A percentile compares a stretch with the other conserved stretches of the same genome.
These are phyloP conservation scores for Lasius fuliginosus DNA, from an alignment of 2,888 invertebrate species.

Conservation along the genomic window DNA sequence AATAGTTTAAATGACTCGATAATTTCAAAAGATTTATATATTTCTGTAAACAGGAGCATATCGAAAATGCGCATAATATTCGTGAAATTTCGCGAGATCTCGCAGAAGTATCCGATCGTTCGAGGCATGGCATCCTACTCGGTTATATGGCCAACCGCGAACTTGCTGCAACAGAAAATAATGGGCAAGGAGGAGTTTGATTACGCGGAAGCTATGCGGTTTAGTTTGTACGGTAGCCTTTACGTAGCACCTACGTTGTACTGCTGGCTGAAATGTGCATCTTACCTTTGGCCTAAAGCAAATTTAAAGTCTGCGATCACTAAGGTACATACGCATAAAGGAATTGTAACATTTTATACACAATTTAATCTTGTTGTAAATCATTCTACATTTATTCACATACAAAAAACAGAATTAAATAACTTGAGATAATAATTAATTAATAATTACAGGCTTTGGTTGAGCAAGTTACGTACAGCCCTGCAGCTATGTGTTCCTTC, in stretches of 20 bases:
- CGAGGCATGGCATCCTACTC: conserved; percentile 89
- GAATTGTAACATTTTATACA: not conserved
- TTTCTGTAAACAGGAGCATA: not conserved
- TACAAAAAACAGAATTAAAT: not conserved
- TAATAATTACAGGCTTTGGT: conserved; percentile 88
- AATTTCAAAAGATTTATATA: not conserved
- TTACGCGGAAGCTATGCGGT: conserved; percentile 89
- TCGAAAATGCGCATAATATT: conserved; percentile 83
- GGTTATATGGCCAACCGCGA: conserved; percentile 88
- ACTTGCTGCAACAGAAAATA: conserved; percentile 88
- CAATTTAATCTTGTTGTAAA: not conserved
- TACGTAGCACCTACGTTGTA: conserved; percentile 94
- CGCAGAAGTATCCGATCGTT: conserved; percentile 87
- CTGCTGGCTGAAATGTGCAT: conserved; percentile 93
- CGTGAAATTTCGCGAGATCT: conserved; percentile 86
- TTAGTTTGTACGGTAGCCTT: conserved; percentile 93
- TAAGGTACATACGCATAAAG: conserved; percentile 88
- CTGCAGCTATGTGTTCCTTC: conserved; percentile 92
- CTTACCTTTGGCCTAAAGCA: conserved; percentile 91
- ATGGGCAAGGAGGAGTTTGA: conserved; percentile 83
- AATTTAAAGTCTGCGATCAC: conserved; percentile 90
- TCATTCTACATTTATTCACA: not conserved
- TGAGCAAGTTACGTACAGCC: conserved; percentile 92
- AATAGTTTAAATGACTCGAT: not conserved
- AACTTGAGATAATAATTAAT: not conserved